Base-by-base conservation (phyloP, 1,140 invertebrate genomes). In the Acromyrmex echinatior region DNA sequence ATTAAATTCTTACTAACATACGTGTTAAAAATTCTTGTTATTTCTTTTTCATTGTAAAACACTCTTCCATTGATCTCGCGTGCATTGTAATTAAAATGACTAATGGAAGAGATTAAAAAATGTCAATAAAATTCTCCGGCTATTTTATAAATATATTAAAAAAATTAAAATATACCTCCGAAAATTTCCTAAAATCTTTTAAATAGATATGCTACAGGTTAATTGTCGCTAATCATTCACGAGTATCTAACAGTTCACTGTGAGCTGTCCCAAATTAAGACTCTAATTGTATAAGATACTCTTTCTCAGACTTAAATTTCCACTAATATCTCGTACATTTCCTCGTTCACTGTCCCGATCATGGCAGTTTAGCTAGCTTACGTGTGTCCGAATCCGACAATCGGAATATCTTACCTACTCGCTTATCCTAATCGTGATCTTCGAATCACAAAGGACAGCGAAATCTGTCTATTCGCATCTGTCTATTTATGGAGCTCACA, bases 311-410 rank as follows among this genome's bases (percentile, higher is more conserved):
- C 45, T 63, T 62, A 51, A 89, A 87, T 89, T 90, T 89, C 9
- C 39, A 9, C 88, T 89, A 89, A 66, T 70, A 56, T 89, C 51
- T 56, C 56, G 7, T 88, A 86, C 90, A 49, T 71, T 77, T 86
- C 70, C 68, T 12, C 45, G 39, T 60, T 62, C 70, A 53, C 58
- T 74, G 60, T 80, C 82, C 79, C 77, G 81, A 53, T 91, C 91
- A 93, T 95, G 94, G 94, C 94, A 95, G 94, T 94, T 94, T 93
- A 94, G 92, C 94, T 95, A 94, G 94, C 94, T 94, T 94, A 92
- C 91, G 91, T 94, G 93, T 93, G 91, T 93, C 92, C 92, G 87
- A 91, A 87, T 91, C 87, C 85, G 71, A 63, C 49, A 56, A 73
- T 91, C 91, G 91, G 92, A 94, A 81, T 92, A 88, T 91, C 92